These are phyloP conservation scores for Taeniopygia guttata DNA, from an alignment of 2,797 vertebrate species.

Conservation along the genomic window DNA sequence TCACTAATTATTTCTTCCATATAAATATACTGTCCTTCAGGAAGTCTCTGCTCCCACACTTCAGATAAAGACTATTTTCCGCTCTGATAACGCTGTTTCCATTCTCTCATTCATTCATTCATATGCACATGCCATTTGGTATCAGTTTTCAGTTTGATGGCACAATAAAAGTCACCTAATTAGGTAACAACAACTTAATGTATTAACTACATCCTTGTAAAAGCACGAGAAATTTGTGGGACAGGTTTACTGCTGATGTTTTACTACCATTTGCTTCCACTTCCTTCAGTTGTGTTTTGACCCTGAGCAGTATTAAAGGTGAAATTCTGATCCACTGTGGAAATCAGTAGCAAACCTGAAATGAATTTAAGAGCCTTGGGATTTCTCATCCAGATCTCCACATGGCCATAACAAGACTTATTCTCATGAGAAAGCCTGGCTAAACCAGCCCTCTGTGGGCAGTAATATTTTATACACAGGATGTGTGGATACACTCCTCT, in stretches of 20 bases:
- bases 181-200: constrained; percentile 53
- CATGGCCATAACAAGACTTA: not conserved
- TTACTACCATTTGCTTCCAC: constrained; percentile 22
- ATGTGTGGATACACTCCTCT: not conserved
- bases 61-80: not conserved
- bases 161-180: constrained; percentile 60
- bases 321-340: not conserved
- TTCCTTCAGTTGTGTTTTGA: constrained; percentile 23
- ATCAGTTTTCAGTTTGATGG: constrained; percentile 46
- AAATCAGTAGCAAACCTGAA: not conserved
- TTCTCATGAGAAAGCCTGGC: not conserved
- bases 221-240: constrained; percentile 50
- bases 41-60: not conserved
- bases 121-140: not conserved
- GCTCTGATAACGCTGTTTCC: not conserved
- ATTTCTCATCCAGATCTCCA: not conserved
- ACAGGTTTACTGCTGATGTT: constrained; percentile 55
- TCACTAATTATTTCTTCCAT: not conserved
- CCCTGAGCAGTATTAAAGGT: not conserved
- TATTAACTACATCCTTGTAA: constrained; percentile 52
- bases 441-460: not conserved
- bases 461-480: not conserved
- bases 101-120: not conserved
- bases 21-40: not conserved
- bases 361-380: constrained; percentile 4